Base-by-base conservation (phyloP, 2,888 invertebrate species). In the Tetragonisca angustula region DNA sequence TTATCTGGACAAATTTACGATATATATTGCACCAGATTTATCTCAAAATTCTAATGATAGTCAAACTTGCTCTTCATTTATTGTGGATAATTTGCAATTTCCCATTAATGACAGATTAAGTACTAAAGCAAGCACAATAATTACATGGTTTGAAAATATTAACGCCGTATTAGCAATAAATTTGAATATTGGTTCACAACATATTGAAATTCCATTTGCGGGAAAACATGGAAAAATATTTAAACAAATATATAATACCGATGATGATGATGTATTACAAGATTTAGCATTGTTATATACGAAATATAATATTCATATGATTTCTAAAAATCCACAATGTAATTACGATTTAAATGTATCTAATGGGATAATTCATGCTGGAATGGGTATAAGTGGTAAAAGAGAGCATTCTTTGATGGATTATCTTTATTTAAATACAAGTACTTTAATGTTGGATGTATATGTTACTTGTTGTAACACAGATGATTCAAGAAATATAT, bases 381-480 rank as follows among this genome's bases (percentile, higher is more conserved):
- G 92, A 0, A 52, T 78, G 3, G 92, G 88, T 0, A 72, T 91
- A 49, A 67, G 82, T 11, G 87, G 84, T 4, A 90, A 81, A 13
- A 87, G 80, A 59, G 78, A 84, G 27, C 70, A 93, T 80, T 90
- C 91, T 0, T 83, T 94, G 6, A 91, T 94, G 87, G 93, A 94
- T 84, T 94, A 93, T 76, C 83, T 93, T 0, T 95, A 94, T 71
- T 81, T 92, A 27, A 93, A 93, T 71, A 93, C 94, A 17, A 93
- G 92, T 73, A 92, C 94, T 0, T 75, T 94, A 11, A 92, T 93
- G 76, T 76, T 95, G 17, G 93, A 94, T 72, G 91, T 91, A n/a
- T 94, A 91, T 59, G 79, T 94, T 4, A 91, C 93, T 17, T 95
- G 95, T 61, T 94, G 94, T 77, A 94, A 92, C 72, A 91, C 85